These are phyloP conservation scores for Andinoacara biseriatus DNA, from an alignment of 2,113 vertebrate species.

Conservation along the genomic window DNA sequence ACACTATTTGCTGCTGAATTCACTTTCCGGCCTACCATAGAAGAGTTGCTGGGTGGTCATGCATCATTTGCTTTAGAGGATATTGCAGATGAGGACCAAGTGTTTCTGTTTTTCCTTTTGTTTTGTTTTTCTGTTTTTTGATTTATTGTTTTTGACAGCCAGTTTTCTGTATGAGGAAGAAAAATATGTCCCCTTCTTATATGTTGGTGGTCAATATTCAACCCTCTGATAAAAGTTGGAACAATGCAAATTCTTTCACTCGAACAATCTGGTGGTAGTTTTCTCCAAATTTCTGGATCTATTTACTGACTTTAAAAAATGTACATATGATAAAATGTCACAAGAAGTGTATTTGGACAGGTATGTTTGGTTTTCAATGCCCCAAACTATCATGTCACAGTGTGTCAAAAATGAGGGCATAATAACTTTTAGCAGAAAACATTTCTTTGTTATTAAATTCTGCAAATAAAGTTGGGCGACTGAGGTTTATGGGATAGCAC, in stretches of 20 bases:
- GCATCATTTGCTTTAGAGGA: constrained; percentile 42
- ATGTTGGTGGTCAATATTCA: constrained; percentile 37
- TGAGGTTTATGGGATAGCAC: constrained; percentile 38
- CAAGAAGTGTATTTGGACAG: neutral
- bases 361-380: neutral
- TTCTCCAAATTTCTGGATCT: constrained; percentile 12
- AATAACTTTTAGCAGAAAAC: constrained; percentile 8
- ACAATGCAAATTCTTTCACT: constrained; percentile 27
- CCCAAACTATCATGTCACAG: constrained; percentile 8
- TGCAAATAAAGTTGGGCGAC: neutral
- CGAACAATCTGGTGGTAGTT: constrained; percentile 39
- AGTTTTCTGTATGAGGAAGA: constrained; percentile 20
- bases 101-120: neutral
- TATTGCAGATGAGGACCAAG: constrained; percentile 17
- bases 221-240: neutral
- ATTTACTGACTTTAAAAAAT: neutral
- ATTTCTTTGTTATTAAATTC: neutral
- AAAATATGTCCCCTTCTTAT: constrained; percentile 38
- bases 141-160: constrained; percentile 48
- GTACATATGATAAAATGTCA: neutral
- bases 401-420: neutral
- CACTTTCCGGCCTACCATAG: neutral
- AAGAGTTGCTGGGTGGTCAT: constrained; percentile 39
- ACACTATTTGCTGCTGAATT: neutral
- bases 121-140: neutral